Evolutionary conservation across 2,888 invertebrate genomes (phyloP).

Genomic region (Julus scandinavius): DNA sequence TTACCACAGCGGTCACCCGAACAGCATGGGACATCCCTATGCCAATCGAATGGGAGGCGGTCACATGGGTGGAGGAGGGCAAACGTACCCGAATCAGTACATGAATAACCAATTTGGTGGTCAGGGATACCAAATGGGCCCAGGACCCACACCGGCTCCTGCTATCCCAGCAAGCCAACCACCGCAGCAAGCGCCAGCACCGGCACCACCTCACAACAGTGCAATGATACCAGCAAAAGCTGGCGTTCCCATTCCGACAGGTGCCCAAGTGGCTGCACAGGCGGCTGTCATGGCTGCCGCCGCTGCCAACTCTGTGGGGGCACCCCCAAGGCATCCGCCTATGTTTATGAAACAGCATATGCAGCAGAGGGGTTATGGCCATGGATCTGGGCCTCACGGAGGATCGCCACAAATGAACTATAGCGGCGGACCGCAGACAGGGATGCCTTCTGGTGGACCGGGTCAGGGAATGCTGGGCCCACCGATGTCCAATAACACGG

Average conservation of each 20-base stretch:
- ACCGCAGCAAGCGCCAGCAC: constrained; percentile 59
- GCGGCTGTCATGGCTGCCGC: constrained; percentile 62
- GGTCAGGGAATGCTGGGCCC: constrained; percentile 54
- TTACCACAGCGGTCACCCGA: constrained; percentile 57
- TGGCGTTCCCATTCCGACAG: constrained; percentile 56
- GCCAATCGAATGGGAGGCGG: constrained; percentile 54
- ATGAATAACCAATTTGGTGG: constrained; percentile 62
- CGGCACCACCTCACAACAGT: constrained; percentile 56
- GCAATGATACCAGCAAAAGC: constrained; percentile 60
- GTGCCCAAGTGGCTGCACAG: constrained; percentile 61
- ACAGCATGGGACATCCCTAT: constrained; percentile 57
- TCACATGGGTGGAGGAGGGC: constrained; percentile 53
- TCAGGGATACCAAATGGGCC: constrained; percentile 50
- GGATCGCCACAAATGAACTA: constrained; percentile 53
- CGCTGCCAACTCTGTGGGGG: constrained; percentile 63
- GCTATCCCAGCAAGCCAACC: constrained; percentile 57
- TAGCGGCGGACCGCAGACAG: constrained; percentile 53
- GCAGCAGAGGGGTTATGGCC: constrained; percentile 62
- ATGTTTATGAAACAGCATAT: constrained; percentile 72
- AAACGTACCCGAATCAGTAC: constrained; percentile 53
- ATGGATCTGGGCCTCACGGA: constrained; percentile 58
- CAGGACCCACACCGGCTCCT: constrained; percentile 56
- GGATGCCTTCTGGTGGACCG: constrained; percentile 55
- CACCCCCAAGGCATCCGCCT: constrained; percentile 60
- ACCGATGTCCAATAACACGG: constrained; percentile 9